Conservation (phyloP, 1,140 invertebrate species). For the Arion vulgaris region DNA sequence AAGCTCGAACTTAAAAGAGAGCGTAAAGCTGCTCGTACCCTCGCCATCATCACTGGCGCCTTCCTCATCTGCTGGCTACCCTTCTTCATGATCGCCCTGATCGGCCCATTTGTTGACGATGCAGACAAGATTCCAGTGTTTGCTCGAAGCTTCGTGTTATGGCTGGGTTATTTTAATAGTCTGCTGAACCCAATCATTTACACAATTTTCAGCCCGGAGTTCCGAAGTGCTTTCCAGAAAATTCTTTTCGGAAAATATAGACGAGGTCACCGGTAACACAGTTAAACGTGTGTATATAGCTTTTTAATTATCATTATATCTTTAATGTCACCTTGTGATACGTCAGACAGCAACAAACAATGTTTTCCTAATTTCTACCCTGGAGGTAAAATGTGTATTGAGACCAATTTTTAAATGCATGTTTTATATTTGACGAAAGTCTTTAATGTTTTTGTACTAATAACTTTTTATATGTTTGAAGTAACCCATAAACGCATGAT, state of each 20-base stretch:
- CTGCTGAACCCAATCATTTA: conserved; percentile 72
- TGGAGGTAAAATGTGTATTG: no score
- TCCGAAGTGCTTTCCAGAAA: conserved; percentile 71
- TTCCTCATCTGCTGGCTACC: conserved; percentile 73
- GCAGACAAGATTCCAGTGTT: conserved; percentile 64
- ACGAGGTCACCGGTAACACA: conserved; percentile 40
- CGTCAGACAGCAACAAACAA: no score
- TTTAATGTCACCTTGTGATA: background rate
- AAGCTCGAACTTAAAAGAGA: conserved; percentile 73
- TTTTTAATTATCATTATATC: background rate
- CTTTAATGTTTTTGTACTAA: no score
- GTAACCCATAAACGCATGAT: no score
- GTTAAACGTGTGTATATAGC: background rate
- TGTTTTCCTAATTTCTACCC: no score
- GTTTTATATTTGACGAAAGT: no score
- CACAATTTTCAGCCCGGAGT: conserved; percentile 72
- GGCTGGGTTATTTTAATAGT: conserved; percentile 72
- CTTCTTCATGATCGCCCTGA: conserved; percentile 70
- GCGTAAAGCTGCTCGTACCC: conserved; percentile 73
- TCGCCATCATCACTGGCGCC: conserved; percentile 73
- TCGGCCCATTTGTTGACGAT: conserved; percentile 60
- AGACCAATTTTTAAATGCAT: no score
- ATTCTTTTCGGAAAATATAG: conserved; percentile 68
- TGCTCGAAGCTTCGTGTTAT: conserved; percentile 68
- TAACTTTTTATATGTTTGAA: no score